Base-by-base conservation (phyloP, 1,140 invertebrate species). In the Microplitis demolitor region DNA sequence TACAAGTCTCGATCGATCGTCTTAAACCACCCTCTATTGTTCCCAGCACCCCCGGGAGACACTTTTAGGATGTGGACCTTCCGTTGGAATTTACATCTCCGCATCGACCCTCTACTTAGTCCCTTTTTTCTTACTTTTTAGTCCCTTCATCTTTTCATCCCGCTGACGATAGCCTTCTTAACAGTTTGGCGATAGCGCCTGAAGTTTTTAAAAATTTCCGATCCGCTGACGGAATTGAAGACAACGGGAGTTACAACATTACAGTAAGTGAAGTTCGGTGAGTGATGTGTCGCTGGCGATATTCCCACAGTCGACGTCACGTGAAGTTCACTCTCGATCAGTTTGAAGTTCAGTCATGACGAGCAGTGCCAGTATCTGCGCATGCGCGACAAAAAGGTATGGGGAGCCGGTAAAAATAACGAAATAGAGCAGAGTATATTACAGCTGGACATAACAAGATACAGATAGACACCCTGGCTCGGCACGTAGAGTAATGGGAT, bases 11-110 rank as follows among this genome's bases (percentile, higher is more conserved):
- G 64, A 72, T 72, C 71, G 71, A 72, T 72, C 61, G 64, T 72
- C 73, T 78, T 78, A 82, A 79, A 77, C 75, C 77, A 78, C 83
- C 81, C 82, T 82, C 79, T 76, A 82, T 84, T 85, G 82, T 85
- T 83, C 80, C 77, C 79, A 74, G 78, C 76, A 78, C 78, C 80
- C 80, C 66, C 76, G 69, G 64, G 76, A 74, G 45, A 14, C 54
- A 60, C 58, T 72, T 45, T 62, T 53, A 71, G 66, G 50, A 76
- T 56, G 72, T 79, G 74, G 77, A 75, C 60, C 62, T 75, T 61
- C 69, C 62, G 71, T 76, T 78, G 77, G 82, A 83, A 83, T 83
- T 83, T 84, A 80, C 82, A 83, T 83, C 80, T 75, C 66, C 73
- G 13, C 37, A 61, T 60, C 71, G 71, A 72, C 70, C 70, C 70